Conservation (phyloP, 1,140 invertebrate genomes). For the Acromyrmex charruanus region DNA sequence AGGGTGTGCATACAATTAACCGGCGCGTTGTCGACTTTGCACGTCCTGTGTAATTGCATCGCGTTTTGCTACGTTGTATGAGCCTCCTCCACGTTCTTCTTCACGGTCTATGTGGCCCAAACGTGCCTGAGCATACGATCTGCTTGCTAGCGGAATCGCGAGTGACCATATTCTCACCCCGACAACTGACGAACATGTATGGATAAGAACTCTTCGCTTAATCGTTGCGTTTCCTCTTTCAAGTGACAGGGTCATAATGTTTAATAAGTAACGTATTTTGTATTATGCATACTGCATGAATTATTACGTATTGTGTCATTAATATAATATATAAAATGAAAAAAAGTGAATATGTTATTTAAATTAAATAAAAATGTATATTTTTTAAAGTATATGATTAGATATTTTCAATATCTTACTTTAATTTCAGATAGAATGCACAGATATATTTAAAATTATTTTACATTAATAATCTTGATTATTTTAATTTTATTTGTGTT, state of each 20-base stretch:
- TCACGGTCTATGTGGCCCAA: constrained; percentile 75
- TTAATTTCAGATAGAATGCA: neutral
- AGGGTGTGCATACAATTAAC: constrained; percentile 82
- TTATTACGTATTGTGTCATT: neutral
- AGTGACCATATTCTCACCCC: constrained; percentile 65
- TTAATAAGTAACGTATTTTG: constrained; percentile 12
- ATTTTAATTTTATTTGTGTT: constrained; percentile 3
- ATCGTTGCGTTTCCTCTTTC: constrained; percentile 46
- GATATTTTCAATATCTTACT: neutral
- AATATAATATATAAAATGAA: neutral
- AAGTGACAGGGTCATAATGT: constrained; percentile 11
- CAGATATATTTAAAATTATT: neutral
- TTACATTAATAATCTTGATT: neutral
- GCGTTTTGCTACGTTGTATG: constrained; percentile 79
- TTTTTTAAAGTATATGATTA: neutral
- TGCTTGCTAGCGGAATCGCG: constrained; percentile 78
- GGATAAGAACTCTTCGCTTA: constrained; percentile 45
- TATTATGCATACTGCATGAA: constrained; percentile 12
- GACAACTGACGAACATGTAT: constrained; percentile 31
- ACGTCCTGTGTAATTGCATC: constrained; percentile 79
- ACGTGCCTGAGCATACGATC: constrained; percentile 81
- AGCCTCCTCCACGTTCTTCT: constrained; percentile 63
- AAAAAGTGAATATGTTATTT: neutral
- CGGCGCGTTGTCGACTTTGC: constrained; percentile 77
- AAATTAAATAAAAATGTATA: neutral